A percentile compares a stretch with the other conserved stretches of the same genome.
phyloP scores from a whole-genome alignment of 2,113 vertebrate genomes.

The Dromas ardeola region DNA sequence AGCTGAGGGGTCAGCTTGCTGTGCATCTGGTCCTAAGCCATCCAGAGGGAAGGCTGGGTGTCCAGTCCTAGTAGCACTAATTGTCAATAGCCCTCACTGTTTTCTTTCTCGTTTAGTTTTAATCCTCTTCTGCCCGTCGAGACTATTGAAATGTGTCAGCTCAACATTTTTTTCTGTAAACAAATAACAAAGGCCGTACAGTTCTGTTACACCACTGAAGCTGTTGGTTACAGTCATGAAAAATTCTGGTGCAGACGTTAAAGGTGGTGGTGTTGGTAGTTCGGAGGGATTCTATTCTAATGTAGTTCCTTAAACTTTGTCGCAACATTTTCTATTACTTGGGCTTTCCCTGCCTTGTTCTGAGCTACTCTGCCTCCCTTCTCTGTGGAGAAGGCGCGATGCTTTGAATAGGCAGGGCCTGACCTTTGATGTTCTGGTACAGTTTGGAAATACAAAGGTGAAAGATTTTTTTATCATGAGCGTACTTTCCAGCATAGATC shows the following conservation, averaged over 20 bases:
- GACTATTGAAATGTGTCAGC: not conserved
- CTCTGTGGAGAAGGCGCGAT: accelerated
- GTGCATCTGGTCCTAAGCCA: constrained; percentile 28
- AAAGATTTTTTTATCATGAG: not conserved
- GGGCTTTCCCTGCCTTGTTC: not conserved
- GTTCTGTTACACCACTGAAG: not conserved
- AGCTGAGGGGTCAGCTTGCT: constrained; percentile 60
- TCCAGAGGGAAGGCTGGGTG: not conserved
- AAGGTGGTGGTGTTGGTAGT: no score
- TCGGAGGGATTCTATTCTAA: not conserved
- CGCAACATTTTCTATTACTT: accelerated
- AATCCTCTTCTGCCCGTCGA: constrained; percentile 14
- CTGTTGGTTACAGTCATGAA: not conserved
- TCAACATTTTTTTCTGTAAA: not conserved
- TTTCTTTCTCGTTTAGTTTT: constrained; percentile 34
- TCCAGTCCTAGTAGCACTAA: not conserved
- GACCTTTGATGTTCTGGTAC: not conserved
- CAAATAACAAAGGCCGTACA: not conserved
- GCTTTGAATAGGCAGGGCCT: not conserved
- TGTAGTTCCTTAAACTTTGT: not conserved
- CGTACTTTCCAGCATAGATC: not conserved
- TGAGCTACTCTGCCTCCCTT: not conserved
- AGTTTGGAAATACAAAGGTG: not conserved
- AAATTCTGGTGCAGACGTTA: not conserved
- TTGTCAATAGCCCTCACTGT: constrained; percentile 1